Percentiles rank a stretch among this genome's conserved stretches.
phyloP scores from a whole-genome alignment of 2,888 invertebrate species.

The Theristus sp. region DNA sequence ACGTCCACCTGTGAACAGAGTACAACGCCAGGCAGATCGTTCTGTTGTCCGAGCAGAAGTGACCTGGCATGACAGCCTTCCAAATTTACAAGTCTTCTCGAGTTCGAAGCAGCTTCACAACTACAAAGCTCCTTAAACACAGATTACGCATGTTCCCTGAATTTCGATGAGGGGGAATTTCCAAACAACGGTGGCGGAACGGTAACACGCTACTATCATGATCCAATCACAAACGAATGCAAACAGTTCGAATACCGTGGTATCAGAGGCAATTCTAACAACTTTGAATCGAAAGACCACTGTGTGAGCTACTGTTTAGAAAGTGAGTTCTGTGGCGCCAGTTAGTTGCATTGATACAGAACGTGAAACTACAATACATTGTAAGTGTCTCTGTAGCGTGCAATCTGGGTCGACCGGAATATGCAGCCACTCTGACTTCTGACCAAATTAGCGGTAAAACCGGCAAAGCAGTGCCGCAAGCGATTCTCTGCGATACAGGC shows the following conservation, averaged over 20 bases:
- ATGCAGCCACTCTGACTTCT: neutral
- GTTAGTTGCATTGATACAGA: too few relatives aligned
- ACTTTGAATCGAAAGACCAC: constrained; percentile 23
- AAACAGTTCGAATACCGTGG: constrained; percentile 24
- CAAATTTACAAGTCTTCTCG: too few relatives aligned
- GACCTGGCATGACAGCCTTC: too few relatives aligned
- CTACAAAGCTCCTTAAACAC: neutral
- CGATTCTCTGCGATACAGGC: neutral
- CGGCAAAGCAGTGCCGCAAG: too few relatives aligned
- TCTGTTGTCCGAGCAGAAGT: constrained; percentile 3
- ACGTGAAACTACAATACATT: too few relatives aligned
- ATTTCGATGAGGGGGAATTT: neutral
- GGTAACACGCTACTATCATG: constrained; percentile 4
- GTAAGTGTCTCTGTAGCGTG: neutral
- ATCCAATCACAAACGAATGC: constrained; percentile 16
- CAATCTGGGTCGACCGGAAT: neutral
- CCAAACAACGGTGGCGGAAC: neutral
- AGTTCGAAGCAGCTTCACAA: neutral
- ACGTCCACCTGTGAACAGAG: neutral
- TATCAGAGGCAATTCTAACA: constrained; percentile 16
- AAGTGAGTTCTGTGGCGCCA: constrained; percentile 20
- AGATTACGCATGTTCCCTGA: constrained; percentile 3
- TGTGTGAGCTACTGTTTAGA: constrained; percentile 28
- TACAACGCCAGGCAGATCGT: neutral
- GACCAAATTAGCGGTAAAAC: too few relatives aligned